Evolutionary conservation across 1,140 invertebrate genomes (phyloP).

Genomic region (Drosophila miranda): DNA sequence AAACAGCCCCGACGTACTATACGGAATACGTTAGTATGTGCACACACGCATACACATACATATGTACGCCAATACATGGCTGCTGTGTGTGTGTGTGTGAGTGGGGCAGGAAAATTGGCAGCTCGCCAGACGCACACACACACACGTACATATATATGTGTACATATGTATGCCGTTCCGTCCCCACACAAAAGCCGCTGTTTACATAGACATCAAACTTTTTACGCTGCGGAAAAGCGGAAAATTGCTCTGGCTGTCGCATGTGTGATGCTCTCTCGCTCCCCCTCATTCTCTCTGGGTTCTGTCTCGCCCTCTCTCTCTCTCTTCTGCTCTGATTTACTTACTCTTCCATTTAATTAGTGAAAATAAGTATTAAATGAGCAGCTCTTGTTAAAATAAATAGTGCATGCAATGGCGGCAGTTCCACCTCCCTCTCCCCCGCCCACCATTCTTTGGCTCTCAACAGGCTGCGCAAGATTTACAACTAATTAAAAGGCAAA

Average conservation of each 20-base stretch:
- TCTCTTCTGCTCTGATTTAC: slow-evolving; percentile 25
- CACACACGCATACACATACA: slow-evolving; percentile 16
- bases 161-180: background rate
- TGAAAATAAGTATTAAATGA: slow-evolving; percentile 81
- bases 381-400: slow-evolving; percentile 80
- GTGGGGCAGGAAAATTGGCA: slow-evolving; percentile 54
- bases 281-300: background rate
- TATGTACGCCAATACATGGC: slow-evolving; percentile 2
- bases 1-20: slow-evolving; percentile 56
- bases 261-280: slow-evolving; percentile 16
- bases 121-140: slow-evolving; percentile 52
- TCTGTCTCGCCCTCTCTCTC: slow-evolving; percentile 13
- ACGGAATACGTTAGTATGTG: slow-evolving; percentile 44
- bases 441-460: slow-evolving; percentile 32
- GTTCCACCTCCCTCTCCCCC: background rate
- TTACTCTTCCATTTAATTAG: slow-evolving; percentile 72
- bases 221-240: slow-evolving; percentile 69
- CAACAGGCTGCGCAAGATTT: slow-evolving; percentile 60
- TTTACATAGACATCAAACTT: slow-evolving; percentile 79
- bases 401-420: slow-evolving; percentile 74
- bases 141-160: slow-evolving; percentile 8
- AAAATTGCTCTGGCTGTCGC: slow-evolving; percentile 58
- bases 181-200: slow-evolving; percentile 61
- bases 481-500: slow-evolving; percentile 74
- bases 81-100: slow-evolving; percentile 19